Evolutionary conservation across 1,140 invertebrate genomes (phyloP).

Genomic region (Drosophila tropicalis): DNA sequence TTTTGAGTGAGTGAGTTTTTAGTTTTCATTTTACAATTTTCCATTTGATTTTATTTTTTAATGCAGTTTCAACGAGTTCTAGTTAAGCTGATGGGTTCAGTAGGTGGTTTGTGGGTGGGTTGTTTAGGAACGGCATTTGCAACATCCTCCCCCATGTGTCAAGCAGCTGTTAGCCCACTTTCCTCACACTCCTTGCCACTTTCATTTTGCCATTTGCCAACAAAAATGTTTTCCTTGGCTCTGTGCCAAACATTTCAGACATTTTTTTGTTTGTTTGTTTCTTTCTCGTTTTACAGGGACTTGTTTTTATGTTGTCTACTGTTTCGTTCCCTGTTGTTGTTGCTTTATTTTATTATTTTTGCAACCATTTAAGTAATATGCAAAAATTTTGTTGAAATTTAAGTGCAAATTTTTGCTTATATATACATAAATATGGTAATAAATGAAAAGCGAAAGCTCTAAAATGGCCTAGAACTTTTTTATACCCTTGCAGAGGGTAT

Average conservation of each 20-base stretch:
- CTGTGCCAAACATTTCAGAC: conserved; percentile 15
- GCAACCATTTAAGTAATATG: conserved; percentile 3
- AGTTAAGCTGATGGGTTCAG: conserved; percentile 22
- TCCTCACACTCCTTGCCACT: conserved; percentile 6
- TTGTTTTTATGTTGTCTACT: conserved; percentile 10
- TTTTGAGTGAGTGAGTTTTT: neutral
- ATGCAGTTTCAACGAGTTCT: conserved; percentile 34
- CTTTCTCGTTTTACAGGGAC: conserved; percentile 1
- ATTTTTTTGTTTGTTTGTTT: conserved; percentile 3
- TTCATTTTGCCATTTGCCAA: conserved; percentile 10
- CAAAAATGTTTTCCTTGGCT: conserved; percentile 10
- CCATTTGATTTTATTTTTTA: conserved; percentile 47
- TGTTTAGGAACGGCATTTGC: neutral
- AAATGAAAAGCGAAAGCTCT: neutral
- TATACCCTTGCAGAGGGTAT: too few relatives aligned
- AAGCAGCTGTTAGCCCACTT: conserved; percentile 21
- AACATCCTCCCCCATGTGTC: conserved; percentile 17
- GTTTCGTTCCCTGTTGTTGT: conserved; percentile 8
- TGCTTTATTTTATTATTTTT: conserved; percentile 1
- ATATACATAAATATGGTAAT: neutral
- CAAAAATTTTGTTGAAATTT: conserved; percentile 3
- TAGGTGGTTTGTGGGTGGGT: neutral
- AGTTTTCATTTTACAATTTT: conserved; percentile 20
- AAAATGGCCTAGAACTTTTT: neutral
- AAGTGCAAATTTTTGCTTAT: conserved; percentile 2